Base-by-base conservation (phyloP, 2,888 invertebrate species). In the Chrysolina haemoptera region DNA sequence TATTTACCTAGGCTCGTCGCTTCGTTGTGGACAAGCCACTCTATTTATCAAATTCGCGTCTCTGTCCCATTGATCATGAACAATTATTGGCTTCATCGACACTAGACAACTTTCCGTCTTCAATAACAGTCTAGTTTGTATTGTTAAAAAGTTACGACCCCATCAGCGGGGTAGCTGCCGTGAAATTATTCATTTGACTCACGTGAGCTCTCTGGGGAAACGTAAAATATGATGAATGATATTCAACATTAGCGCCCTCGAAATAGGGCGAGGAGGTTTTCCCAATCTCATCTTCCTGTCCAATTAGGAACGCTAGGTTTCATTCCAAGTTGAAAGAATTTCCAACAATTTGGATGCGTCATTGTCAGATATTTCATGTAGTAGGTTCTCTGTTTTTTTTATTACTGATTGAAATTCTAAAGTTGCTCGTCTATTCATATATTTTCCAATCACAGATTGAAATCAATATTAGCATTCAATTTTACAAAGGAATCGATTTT, bases 181-280 rank as follows among this genome's bases (percentile, higher is more conserved):
- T 64, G 14, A 64, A 72, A 72, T 72, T 62, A 72, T 68, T 72
- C 72, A 72, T 68, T 63, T 68, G 27, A 46, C 55, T 72, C 68
- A 72, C 68, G 64, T 72, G 72, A 68, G 46, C 41, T 50, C 72
- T 64, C 62, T 62, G 62, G 72, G 68, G 72, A 35, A 67, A 22
- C 68, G 46, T 67, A 41, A 62, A 67, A 71, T 67, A 67, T 62
- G 62, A 55, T 62, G 63, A 63, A 63, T 65, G 27, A 43, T 72
- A 72, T 59, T 46, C 48, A 63, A 72, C 63, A 68, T 68, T 72
- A 66, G 43, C 68, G 68, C 72, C 68, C 70, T 63, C 53, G 64
- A 64, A 50, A 41, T 50, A 63, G 40, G 50, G 63, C 14, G n/a
- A 50, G 35, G 35, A 59, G 59, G 35, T 27, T 59, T 22, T 14